Evolutionary conservation across 2,113 vertebrate genomes (phyloP), one percentile per base, ranked within the genome.

Genomic region (Sinocyclocheilus anophthalmus): DNA sequence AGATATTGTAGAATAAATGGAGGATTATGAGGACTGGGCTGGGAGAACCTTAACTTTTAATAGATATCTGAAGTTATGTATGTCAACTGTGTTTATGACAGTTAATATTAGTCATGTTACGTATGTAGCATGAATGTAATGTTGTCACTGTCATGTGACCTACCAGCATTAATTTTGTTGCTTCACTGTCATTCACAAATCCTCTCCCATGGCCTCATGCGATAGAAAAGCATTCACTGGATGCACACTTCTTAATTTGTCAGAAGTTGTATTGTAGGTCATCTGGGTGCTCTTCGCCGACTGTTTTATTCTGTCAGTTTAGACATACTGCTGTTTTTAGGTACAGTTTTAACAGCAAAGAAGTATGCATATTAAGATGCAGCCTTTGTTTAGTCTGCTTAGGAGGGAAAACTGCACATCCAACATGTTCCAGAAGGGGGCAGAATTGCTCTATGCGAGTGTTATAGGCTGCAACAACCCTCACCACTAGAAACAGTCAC

Each of bases 41-140:
- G 10, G 39, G 5, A n/a, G 7, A 69, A 18, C 30, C 14, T 70
- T 57, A 65, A 3, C 55, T 70, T 53, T 42, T 70, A 88, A 90
- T 85, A 90, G 85, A 53, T 86, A 88, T 92, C 90, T 90, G 87
- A 70, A 88, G 78, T 84, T 85, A 80, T 93, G 92, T 30, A 1
- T 30, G 30, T 30, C 2, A 30, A 30, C 30, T 30, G 30, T 30
- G 30, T 30, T 30, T 30, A 30, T 30, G 30, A 30, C 30, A 30
- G 30, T 30, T 30, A 30, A 30, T 30, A 30, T 30, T 30, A 30
- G 30, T 30, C 30, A 30, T 1, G 30, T 30, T 30, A 1, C 39
- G 8, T 42, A 11, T 48, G 45, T 3, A 48, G 45, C 3, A 2
- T 48, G 12, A 12, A 48, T 48, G 45, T 48, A 37, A 30, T 30